Conservation (phyloP, 2,113 vertebrate genomes). For the Grammomys dolichurus region DNA sequence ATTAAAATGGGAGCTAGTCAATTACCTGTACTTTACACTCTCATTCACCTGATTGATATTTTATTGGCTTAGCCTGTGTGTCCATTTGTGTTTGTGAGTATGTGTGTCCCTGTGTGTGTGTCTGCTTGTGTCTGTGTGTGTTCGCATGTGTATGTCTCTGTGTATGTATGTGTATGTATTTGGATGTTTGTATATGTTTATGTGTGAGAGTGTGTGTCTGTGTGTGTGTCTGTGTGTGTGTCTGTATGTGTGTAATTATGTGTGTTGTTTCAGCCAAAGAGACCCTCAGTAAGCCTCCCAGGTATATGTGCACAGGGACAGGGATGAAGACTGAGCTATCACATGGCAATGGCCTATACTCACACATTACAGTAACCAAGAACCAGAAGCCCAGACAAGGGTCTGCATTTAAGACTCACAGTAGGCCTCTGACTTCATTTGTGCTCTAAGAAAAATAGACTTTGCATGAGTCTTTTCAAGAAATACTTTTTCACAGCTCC, state of each 20-base stretch:
- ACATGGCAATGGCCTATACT: background rate
- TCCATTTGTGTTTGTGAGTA: no score
- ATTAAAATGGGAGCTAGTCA: conserved; percentile 54
- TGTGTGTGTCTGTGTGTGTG: background rate
- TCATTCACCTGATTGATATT: conserved; percentile 56
- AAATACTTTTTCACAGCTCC: background rate
- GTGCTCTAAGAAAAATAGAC: background rate
- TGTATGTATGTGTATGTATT: background rate
- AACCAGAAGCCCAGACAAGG: background rate
- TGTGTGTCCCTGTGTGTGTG: background rate
- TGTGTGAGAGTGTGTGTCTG: background rate
- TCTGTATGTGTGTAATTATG: no score
- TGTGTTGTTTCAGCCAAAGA: background rate
- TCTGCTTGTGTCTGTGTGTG: background rate
- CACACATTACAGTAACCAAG: background rate
- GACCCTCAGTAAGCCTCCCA: background rate
- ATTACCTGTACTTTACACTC: conserved; percentile 63
- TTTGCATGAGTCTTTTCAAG: background rate
- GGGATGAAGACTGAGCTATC: background rate
- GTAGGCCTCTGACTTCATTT: conserved; percentile 13
- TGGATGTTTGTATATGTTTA: background rate
- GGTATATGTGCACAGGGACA: background rate
- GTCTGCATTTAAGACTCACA: background rate
- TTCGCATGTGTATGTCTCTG: no score
- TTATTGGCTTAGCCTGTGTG: background rate